phyloP scores from a whole-genome alignment of 1,140 invertebrate genomes.

The Apis cerana region DNA sequence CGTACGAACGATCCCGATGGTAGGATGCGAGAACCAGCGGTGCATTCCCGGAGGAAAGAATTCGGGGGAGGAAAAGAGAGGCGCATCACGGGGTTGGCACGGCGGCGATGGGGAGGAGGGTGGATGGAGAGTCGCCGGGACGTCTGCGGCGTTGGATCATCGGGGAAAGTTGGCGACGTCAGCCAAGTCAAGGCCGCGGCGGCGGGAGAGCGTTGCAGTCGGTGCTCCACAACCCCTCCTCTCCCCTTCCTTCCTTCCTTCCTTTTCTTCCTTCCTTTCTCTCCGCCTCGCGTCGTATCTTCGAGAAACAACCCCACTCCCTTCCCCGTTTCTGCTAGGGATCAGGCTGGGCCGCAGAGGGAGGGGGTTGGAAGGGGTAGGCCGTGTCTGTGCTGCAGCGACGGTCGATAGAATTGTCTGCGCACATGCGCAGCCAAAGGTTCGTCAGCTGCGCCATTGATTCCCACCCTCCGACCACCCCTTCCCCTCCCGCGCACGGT shows the following conservation, averaged over 20 bases:
- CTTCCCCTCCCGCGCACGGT: constrained; percentile 12
- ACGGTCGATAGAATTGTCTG: constrained; percentile 80
- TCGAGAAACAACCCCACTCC: constrained; percentile 52
- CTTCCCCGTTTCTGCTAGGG: constrained; percentile 37
- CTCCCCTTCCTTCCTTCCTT: constrained; percentile 21
- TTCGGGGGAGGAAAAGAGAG: constrained; percentile 9
- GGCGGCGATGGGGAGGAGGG: neutral
- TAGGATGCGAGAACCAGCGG: neutral
- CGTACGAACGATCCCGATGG: constrained; percentile 19
- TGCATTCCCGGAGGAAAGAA: constrained; percentile 53
- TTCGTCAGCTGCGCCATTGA: constrained; percentile 80
- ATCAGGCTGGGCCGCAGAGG: constrained; percentile 57
- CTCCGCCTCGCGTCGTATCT: constrained; percentile 35
- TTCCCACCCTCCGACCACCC: constrained; percentile 58
- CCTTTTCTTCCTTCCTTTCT: neutral
- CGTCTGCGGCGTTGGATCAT: constrained; percentile 64
- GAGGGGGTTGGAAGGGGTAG: constrained; percentile 73
- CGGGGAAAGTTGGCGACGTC: constrained; percentile 69
- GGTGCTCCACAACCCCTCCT: constrained; percentile 26
- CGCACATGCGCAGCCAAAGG: constrained; percentile 74
- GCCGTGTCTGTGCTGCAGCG: constrained; percentile 76
- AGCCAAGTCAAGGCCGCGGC: constrained; percentile 77
- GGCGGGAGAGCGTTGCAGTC: constrained; percentile 61
- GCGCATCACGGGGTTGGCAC: neutral
- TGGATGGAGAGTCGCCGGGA: constrained; percentile 51